phyloP scores from a whole-genome alignment of 30 jellyfish, hydroid and myxozoan species.

The Sanderia malayensis region DNA sequence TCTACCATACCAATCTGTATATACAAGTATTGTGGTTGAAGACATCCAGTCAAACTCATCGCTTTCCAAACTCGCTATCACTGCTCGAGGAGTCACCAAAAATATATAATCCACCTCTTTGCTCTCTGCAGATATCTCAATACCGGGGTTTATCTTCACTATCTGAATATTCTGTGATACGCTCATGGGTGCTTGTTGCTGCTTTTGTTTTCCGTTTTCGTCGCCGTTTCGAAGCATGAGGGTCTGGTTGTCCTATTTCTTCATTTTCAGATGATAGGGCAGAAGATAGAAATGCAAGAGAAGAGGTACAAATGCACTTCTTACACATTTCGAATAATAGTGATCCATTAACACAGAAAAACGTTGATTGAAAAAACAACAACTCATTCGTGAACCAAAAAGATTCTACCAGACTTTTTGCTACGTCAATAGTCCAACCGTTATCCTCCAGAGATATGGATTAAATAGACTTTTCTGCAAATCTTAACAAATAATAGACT shows the following conservation, averaged over 20 bases:
- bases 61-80: constrained; percentile 23
- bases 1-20: background rate
- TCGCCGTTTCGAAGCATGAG: constrained; percentile 15
- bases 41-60: constrained; percentile 3
- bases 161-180: constrained; percentile 3
- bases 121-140: constrained; percentile 38
- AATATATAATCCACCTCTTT: constrained; percentile 28
- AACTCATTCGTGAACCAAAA: constrained; percentile 45
- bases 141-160: constrained; percentile 24
- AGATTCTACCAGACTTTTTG: constrained; percentile 20
- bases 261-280: constrained; percentile 26
- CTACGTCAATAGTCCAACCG: constrained; percentile 42
- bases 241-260: constrained; percentile 16
- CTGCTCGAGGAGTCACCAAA: constrained; percentile 46
- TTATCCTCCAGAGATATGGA: constrained; percentile 38
- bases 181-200: constrained; percentile 28
- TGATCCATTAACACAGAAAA: background rate
- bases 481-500: constrained; percentile 25
- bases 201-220: constrained; percentile 10
- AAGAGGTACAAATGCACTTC: background rate
- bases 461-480: constrained; percentile 35
- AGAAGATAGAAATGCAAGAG: constrained; percentile 4
- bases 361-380: background rate
- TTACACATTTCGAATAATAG: background rate
- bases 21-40: background rate